These are phyloP conservation scores for Gallinago nigripennis DNA, from an alignment of 2,797 vertebrate genomes.

Conservation along the genomic window DNA sequence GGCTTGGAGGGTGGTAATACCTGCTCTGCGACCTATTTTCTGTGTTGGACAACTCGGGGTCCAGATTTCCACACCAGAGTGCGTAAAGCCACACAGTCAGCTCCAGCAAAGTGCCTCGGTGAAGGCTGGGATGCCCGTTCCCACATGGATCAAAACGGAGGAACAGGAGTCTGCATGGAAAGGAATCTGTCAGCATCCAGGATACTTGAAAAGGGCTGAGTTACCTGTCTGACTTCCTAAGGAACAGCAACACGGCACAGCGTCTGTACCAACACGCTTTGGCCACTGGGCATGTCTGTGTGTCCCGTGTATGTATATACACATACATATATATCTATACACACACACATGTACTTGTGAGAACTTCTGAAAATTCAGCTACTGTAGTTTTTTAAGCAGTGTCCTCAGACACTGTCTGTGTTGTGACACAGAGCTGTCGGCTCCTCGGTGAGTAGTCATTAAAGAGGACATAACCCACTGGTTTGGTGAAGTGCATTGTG, in stretches of 20 bases:
- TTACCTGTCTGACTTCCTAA: neutral
- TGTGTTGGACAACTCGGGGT: neutral
- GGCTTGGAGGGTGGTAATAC: neutral
- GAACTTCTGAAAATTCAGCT: neutral
- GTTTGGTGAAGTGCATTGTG: neutral
- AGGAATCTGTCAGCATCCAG: neutral
- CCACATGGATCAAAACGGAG: neutral
- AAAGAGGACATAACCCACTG: neutral
- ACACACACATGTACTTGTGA: neutral
- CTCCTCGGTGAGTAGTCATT: neutral
- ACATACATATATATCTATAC: neutral
- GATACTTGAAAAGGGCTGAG: neutral
- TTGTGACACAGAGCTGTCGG: neutral
- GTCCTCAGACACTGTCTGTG: neutral
- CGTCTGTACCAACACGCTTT: neutral
- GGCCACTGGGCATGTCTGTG: neutral
- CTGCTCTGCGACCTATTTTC: neutral
- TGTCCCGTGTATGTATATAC: neutral
- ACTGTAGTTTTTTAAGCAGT: neutral
- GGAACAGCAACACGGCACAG: neutral
- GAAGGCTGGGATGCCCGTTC: neutral
- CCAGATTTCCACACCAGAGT: neutral
- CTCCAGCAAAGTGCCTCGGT: neutral
- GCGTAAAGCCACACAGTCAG: neutral
- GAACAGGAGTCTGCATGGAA: neutral